phyloP scores from a whole-genome alignment of 2,888 invertebrate genomes.

The Apoderus coryli region DNA sequence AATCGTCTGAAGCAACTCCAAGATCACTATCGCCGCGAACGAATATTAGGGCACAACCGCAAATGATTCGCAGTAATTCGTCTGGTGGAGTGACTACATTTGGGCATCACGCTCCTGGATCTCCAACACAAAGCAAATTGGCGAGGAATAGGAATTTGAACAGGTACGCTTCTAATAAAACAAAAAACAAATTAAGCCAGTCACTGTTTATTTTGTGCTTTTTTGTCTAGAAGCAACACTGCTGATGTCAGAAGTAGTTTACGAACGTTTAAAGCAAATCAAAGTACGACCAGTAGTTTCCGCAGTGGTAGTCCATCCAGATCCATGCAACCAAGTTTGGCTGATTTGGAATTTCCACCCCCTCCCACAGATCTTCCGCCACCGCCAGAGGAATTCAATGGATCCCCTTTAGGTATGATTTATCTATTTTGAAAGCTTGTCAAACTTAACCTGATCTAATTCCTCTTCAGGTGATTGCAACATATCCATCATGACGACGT shows the following conservation, averaged over 20 bases:
- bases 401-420: no score
- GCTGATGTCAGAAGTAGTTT: slow-evolving; percentile 31
- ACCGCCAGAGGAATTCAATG: slow-evolving; percentile 51
- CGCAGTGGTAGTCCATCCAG: slow-evolving; percentile 50
- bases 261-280: slow-evolving; percentile 32
- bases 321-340: slow-evolving; percentile 56
- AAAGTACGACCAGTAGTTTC: slow-evolving; percentile 24
- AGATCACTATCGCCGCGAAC: slow-evolving; percentile 52
- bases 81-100: slow-evolving; percentile 65
- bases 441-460: no score
- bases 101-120: slow-evolving; percentile 39
- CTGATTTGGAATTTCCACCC: slow-evolving; percentile 78
- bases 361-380: slow-evolving; percentile 70
- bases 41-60: slow-evolving; percentile 50
- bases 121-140: slow-evolving; percentile 46
- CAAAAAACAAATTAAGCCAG: slow-evolving; percentile 1
- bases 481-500: slow-evolving; percentile 24
- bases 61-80: slow-evolving; percentile 83
- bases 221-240: slow-evolving; percentile 26
- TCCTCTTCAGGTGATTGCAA: slow-evolving; percentile 24
- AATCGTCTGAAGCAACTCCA: slow-evolving; percentile 31
- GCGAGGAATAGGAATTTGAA: slow-evolving; percentile 36
- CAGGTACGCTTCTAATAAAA: slow-evolving; percentile 10
- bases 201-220: slow-evolving; percentile 6
- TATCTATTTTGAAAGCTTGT: no score